Evolutionary conservation across 2,113 vertebrate species (phyloP), one percentile per base, ranked within the genome.

Genomic region (Poecilia latipinna): DNA sequence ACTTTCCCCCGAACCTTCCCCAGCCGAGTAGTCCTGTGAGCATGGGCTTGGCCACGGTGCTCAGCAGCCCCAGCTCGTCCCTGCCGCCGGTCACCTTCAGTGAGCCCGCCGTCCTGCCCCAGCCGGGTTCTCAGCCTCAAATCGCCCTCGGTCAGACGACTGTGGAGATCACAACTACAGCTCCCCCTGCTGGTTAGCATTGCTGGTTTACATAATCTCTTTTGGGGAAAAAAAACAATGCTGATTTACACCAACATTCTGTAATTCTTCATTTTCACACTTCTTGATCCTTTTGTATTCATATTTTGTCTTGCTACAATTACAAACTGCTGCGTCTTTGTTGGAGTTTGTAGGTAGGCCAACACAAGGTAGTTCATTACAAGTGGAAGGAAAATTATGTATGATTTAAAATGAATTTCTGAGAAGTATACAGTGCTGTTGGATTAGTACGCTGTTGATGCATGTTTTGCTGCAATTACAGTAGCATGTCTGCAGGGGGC

Each of bases 171-270:
- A 92, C 89, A 28, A 77, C 93, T 29, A 0, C 93, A 39, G 70
- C 91, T 26, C 57, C 89, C 32, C 0, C 94, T 64, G 73, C 92
- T 73, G 95, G 97, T 97, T 74, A 95, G 96, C 85, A 61, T 80
- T 63, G 12, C 15, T 51, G 3, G 24, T 5, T 17, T 31, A 31
- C 24, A 10, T 37, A 28, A 68, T 54, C 77, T 13, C 28, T 51
- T 74, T 37, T 31, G 31, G 7, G 35, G 73, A 48, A 48, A 48
- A 17, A 5, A 48, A 17, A 5, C 7, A 15, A 37, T 11, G 0
- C 35, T 29, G 4, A 13, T 22, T 78, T 1, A 60, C 29, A 4
- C 22, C 22, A 19, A 13, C 54, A 24, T 54, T 61, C 11, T 42
- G 19, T 63, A 17, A 74, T 22, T n/a, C 24, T 57, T 19, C 15